Evolutionary conservation across 1,140 invertebrate species (phyloP).

Genomic region (Thaumetopoea pityocampa): DNA sequence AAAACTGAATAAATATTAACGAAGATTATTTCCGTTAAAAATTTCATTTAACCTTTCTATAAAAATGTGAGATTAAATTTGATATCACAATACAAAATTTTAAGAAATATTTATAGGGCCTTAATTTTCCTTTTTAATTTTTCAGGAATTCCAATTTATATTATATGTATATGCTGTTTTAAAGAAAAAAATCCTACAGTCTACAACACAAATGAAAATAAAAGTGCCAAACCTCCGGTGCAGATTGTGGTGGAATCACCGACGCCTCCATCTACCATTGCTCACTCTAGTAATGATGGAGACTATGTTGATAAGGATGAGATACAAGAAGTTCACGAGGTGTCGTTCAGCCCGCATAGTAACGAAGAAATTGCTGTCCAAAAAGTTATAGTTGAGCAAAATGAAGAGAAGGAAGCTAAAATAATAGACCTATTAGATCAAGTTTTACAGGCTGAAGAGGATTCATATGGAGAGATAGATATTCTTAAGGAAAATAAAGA

Average conservation of each 20-base stretch:
- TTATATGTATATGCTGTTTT: slow-evolving; percentile 47
- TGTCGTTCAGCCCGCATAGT: slow-evolving; percentile 8
- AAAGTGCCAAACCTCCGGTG: slow-evolving; percentile 50
- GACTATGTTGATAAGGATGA: slow-evolving; percentile 27
- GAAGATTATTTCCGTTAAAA: too few relatives aligned
- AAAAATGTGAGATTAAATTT: not conserved
- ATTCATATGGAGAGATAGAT: slow-evolving; percentile 51
- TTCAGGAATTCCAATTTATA: slow-evolving; percentile 59
- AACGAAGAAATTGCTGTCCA: slow-evolving; percentile 50
- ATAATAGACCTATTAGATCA: slow-evolving; percentile 67
- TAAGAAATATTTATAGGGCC: not conserved
- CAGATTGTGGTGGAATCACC: slow-evolving; percentile 58
- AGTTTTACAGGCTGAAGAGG: slow-evolving; percentile 67
- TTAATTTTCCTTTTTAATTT: too few relatives aligned
- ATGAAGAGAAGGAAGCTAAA: slow-evolving; percentile 65
- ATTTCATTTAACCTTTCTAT: too few relatives aligned
- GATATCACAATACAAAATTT: not conserved
- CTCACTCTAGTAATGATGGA: slow-evolving; percentile 34
- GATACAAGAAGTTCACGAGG: slow-evolving; percentile 12
- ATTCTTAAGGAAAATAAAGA: slow-evolving; percentile 43
- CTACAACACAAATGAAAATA: slow-evolving; percentile 24
- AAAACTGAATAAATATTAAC: too few relatives aligned
- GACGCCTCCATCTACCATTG: slow-evolving; percentile 53
- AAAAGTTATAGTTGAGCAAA: slow-evolving; percentile 52
- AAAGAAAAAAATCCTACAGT: slow-evolving; percentile 33